A percentile compares a stretch with the other conserved stretches of the same genome.
Evolutionary conservation across 1,140 invertebrate genomes (phyloP).

Genomic region (Leptinotarsa lineolata): DNA sequence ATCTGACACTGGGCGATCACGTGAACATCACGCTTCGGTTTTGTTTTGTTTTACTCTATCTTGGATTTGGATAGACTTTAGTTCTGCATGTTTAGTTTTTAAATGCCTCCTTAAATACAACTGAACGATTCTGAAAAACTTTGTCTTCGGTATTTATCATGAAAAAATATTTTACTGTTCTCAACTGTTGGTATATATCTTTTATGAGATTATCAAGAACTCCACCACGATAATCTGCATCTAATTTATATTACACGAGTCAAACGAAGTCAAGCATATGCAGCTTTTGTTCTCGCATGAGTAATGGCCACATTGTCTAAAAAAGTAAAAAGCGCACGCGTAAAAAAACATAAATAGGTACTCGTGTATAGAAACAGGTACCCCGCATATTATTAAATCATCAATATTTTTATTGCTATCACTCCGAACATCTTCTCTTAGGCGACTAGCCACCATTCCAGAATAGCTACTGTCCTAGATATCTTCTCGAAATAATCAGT

Average conservation of each 20-base stretch:
- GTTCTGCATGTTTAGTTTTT: too few relatives aligned
- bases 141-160: too few relatives aligned
- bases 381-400: slow-evolving; percentile 20
- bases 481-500: slow-evolving; percentile 16
- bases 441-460: slow-evolving; percentile 7
- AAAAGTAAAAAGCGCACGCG: slow-evolving; percentile 1
- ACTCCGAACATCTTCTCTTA: neutral
- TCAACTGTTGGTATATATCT: neutral
- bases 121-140: too few relatives aligned
- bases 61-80: too few relatives aligned
- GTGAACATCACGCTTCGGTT: too few relatives aligned
- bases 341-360: slow-evolving; percentile 1
- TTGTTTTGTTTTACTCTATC: too few relatives aligned
- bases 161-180: neutral
- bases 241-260: neutral
- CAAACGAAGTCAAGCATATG: neutral
- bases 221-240: slow-evolving; percentile 13
- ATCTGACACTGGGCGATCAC: too few relatives aligned
- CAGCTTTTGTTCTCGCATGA: slow-evolving; percentile 10
- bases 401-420: slow-evolving; percentile 12
- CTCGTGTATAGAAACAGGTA: neutral
- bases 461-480: slow-evolving; percentile 22
- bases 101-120: too few relatives aligned
- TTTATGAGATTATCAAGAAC: neutral
- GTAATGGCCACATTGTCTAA: slow-evolving; percentile 13